Base-by-base conservation (phyloP, 2,888 invertebrate species). In the Xanthia togata region DNA sequence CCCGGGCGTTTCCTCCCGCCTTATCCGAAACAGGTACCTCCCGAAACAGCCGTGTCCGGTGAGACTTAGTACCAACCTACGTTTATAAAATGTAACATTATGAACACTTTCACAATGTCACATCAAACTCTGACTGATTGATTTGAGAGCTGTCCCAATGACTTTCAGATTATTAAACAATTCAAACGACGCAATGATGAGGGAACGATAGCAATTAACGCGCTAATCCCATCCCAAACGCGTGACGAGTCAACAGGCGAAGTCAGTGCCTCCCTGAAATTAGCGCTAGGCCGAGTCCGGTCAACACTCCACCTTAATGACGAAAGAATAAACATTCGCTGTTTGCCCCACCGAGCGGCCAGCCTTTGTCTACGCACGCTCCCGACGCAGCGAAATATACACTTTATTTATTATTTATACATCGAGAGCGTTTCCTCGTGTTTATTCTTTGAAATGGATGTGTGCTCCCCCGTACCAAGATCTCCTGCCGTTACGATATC, bases 331-430 rank as follows among this genome's bases (percentile, higher is more conserved):
- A 96, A 96, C 95, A 96, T 89, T 77, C 90, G 88, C 89, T 94
- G 94, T 95, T 95, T 95, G 93, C 94, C 88, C 89, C 88, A 88
- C 89, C 89, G 91, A 92, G 93, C 93, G 90, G 87, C 84, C 92
- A 87, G 91, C 92, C 94, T 95, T 96, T 95, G 96, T 96, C 95
- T 95, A 93, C 93, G 93, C 93, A 91, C 93, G 92, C 93, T 92
- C 92, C 90, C 89, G 90, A 93, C 93, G 92, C 94, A 93, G 93
- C 92, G 91, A 95, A 95, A 95, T 95, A 95, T 93, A 94, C 94
- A 92, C 94, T 93, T 93, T 94, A 94, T 95, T 95, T 94, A 95
- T 95, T 95, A 96, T 96, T 95, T 95, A 96, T 95, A 95, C 95
- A 94, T 95, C 93, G 94, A 94, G 94, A 95, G 93, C 93, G 91